Conservation (phyloP, 2,797 vertebrate species). For the Otus scops region DNA sequence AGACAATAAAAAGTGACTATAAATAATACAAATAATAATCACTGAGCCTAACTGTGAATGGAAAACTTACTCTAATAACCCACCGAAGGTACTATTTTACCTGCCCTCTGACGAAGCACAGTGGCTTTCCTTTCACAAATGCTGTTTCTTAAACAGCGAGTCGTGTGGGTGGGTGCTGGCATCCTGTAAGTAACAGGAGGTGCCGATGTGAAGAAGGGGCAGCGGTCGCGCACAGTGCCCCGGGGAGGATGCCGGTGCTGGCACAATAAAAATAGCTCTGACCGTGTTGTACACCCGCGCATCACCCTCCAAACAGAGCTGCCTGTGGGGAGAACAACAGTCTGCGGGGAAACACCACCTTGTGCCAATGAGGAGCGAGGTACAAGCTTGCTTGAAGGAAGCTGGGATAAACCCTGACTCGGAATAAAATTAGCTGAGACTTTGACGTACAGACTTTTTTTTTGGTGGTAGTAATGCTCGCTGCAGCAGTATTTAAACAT, state of each 20-base stretch:
- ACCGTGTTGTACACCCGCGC: neutral
- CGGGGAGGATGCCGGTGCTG: rapidly evolving
- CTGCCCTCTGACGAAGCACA: neutral
- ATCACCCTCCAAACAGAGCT: neutral
- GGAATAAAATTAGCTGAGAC: neutral
- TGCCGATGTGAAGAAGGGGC: neutral
- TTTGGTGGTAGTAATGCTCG: neutral
- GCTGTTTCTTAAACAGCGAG: neutral
- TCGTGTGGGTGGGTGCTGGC: neutral
- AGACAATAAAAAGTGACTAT: neutral
- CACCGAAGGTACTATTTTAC: neutral
- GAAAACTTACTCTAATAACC: neutral
- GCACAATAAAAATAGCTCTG: neutral
- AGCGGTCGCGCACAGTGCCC: neutral
- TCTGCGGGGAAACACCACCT: neutral
- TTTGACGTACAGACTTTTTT: rapidly evolving
- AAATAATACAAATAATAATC: neutral
- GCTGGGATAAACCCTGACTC: neutral
- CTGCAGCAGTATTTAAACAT: neutral
- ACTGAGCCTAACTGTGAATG: neutral
- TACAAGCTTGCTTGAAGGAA: neutral
- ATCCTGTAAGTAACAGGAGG: neutral
- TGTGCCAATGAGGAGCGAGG: neutral
- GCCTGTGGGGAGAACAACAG: neutral
- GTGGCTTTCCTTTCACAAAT: neutral